Percentiles rank a stretch among this genome's conserved stretches.
Evolutionary conservation across 2,888 invertebrate genomes (phyloP).

Genomic region (Criorhina ranunculi): DNA sequence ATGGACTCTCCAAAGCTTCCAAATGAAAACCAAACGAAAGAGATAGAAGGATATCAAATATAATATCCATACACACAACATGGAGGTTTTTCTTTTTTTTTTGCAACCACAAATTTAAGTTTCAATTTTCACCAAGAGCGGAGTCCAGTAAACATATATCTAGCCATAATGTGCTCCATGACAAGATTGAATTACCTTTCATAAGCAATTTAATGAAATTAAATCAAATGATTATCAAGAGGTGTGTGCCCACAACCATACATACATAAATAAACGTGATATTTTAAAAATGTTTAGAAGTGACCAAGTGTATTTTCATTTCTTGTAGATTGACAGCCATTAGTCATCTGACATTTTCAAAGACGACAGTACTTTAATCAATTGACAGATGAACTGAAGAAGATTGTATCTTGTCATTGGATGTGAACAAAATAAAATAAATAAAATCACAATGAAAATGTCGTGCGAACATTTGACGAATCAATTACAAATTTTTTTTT

Average conservation of each 20-base stretch:
- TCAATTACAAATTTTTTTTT: conserved; percentile 11
- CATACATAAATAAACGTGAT: not conserved
- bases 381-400: conserved; percentile 20
- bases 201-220: conserved; percentile 37
- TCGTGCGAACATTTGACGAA: conserved; percentile 31
- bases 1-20: not conserved
- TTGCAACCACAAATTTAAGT: conserved; percentile 21
- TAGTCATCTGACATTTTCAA: conserved; percentile 28
- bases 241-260: not conserved
- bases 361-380: conserved; percentile 22
- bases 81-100: not conserved
- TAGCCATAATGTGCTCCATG: not conserved
- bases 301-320: not conserved
- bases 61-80: not conserved
- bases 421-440: not conserved
- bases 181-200: conserved; percentile 41
- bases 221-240: conserved; percentile 24
- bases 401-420: conserved; percentile 20
- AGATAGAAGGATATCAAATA: conserved; percentile 4
- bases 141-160: not conserved
- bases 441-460: conserved; percentile 33
- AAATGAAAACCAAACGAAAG: not conserved
- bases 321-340: conserved; percentile 13
- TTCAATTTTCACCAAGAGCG: conserved; percentile 9
- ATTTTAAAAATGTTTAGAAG: conserved; percentile 12